Evolutionary conservation across 1,140 invertebrate genomes (phyloP), one percentile per base, ranked within the genome.

Genomic region (Cyclargus thomasi): DNA sequence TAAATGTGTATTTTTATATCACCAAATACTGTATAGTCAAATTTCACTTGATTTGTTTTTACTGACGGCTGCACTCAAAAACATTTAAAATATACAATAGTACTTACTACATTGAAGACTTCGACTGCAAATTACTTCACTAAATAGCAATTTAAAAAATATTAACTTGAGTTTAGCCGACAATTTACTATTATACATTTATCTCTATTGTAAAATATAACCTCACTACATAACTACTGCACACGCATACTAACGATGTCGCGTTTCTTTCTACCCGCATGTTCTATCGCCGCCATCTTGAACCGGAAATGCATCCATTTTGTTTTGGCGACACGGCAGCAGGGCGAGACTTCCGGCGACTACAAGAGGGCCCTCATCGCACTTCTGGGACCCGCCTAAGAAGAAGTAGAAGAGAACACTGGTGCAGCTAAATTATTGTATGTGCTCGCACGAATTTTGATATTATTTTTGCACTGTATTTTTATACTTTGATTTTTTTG

Each of bases 301-400:
- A 57, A 20, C 55, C 65, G 53, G 65, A 66, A 53, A 29, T 59
- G 55, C 72, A 53, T 70, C 68, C 65, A 59, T 59, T 21, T 53
- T 77, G 64, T 70, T 64, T 65, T 69, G 20, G 74, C 76, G 80
- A 70, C 74, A 53, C 68, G 68, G 65, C 92, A 92, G 78, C 92
- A 95, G 92, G 92, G 91, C 69, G 95, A 95, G 80, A 95, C 94
- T 8, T 94, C 94, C 22, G 95, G 95, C 1, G 95, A 95, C 83
- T 95, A 95, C 90, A 95, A 94, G 81, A 88, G 91, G 36, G 92
- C 94, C 2, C 84, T 96, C 53, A 83, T 95, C 18, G 93, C 93
- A 5, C 81, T 95, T 3, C 88, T 95, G 67, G 91, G 83, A 29
- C 84, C 86, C 0, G 84, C 78, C 14, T 87, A 81, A 71, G 64